Conservation (phyloP, 2,797 vertebrate species). For the Microchirus variegatus region DNA sequence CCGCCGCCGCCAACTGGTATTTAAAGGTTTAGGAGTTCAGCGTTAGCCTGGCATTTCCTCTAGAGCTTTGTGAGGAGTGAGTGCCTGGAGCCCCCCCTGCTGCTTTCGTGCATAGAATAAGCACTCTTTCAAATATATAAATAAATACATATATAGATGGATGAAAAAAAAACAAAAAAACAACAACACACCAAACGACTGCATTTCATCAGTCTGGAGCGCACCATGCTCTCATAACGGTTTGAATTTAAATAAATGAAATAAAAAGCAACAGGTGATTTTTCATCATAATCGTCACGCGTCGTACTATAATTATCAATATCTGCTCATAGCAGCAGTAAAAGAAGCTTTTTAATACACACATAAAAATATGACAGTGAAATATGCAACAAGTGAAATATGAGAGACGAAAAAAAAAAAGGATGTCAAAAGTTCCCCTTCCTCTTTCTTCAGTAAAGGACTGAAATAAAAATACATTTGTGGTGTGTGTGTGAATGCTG, state of each 20-base stretch:
- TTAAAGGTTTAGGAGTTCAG: slow-evolving; percentile 80
- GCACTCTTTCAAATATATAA: slow-evolving; percentile 36
- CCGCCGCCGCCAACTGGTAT: slow-evolving; percentile 53
- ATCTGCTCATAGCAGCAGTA: background rate
- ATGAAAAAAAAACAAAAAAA: background rate
- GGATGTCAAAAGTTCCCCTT: slow-evolving; percentile 15
- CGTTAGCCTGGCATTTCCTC: slow-evolving; percentile 69
- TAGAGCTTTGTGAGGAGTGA: slow-evolving; percentile 62
- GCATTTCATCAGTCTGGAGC: slow-evolving; percentile 36
- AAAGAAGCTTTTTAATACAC: slow-evolving; percentile 8
- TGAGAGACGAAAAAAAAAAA: slow-evolving; percentile 11
- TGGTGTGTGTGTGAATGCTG: slow-evolving; percentile 41
- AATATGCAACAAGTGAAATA: slow-evolving; percentile 24
- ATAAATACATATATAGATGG: slow-evolving; percentile 26
- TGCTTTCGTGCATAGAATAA: slow-evolving; percentile 62
- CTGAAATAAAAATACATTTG: slow-evolving; percentile 30
- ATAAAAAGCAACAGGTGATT: slow-evolving; percentile 42
- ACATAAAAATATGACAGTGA: slow-evolving; percentile 1
- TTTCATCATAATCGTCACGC: slow-evolving; percentile 23
- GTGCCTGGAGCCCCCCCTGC: slow-evolving; percentile 72
- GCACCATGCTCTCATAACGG: slow-evolving; percentile 8
- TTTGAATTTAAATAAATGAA: slow-evolving; percentile 16
- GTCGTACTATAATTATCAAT: slow-evolving; percentile 1
- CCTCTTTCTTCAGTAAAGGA: slow-evolving; percentile 22
- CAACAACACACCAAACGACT: slow-evolving; percentile 32